phyloP scores from a whole-genome alignment of 2,113 vertebrate genomes.

The Potamarius usumacintae region DNA sequence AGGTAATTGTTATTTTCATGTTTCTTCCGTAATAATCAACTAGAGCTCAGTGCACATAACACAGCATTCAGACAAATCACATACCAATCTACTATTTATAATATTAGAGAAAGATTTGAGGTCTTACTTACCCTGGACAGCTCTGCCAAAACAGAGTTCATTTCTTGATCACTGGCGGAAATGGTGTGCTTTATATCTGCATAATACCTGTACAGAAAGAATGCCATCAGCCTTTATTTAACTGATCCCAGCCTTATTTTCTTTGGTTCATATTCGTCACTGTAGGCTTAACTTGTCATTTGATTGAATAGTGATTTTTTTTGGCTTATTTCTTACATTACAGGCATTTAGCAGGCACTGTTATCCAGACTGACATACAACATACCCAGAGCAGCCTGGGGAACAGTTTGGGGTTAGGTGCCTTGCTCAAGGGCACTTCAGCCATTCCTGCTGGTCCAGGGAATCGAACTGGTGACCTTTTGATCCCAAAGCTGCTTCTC shows the following conservation, averaged over 20 bases:
- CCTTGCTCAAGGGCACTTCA: too few species aligned
- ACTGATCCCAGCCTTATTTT: background rate
- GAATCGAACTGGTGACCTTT: too few species aligned
- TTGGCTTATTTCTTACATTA: too few species aligned
- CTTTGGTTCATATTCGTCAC: background rate
- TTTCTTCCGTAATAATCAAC: background rate
- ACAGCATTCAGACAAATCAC: background rate
- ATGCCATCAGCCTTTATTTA: background rate
- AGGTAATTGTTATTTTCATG: background rate
- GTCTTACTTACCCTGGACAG: slow-evolving; percentile 84
- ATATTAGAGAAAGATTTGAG: background rate
- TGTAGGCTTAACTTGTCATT: background rate
- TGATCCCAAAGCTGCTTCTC: too few species aligned
- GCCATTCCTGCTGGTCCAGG: too few species aligned
- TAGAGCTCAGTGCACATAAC: background rate
- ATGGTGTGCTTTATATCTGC: slow-evolving; percentile 93
- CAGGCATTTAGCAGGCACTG: too few species aligned
- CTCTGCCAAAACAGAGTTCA: slow-evolving; percentile 96
- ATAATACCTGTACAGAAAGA: slow-evolving; percentile 80
- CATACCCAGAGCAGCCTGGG: too few species aligned
- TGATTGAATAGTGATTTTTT: background rate
- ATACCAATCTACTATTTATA: background rate
- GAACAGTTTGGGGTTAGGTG: too few species aligned
- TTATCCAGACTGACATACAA: too few species aligned
- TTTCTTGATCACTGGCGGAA: slow-evolving; percentile 97